Evolutionary conservation across 2,797 vertebrate species (phyloP), one percentile per base, ranked within the genome.

Genomic region (Sebastes baramenuke): DNA sequence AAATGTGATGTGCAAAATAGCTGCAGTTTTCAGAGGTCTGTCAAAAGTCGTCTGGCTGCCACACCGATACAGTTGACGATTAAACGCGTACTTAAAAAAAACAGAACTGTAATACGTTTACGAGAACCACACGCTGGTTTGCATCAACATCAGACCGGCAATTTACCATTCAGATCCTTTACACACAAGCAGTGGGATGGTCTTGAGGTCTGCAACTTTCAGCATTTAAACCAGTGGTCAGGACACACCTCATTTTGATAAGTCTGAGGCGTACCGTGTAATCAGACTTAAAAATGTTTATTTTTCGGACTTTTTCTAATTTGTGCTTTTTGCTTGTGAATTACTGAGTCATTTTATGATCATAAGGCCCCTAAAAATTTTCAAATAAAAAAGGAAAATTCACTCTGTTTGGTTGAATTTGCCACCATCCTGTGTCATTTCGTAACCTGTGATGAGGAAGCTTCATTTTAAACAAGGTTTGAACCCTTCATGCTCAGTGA

Each of bases 1-100:
- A 62, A 71, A 25, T 55, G 52, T 1, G 3, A 24, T 78, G 85
- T 87, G 84, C 70, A 89, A 89, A 81, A 58, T 1, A 18, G 65
- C 60, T 5, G 8, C 20, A n/a, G 42, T 67, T 54, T 52, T 56
- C 60, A 54, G 46, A 58, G 30, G 29, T 79, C 56, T n/a, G 27
- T 64, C n/a, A 52, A 52, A 52, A 65, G 34, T 12, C 24, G 16
- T 69, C 56, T 55, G 68, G 30, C 64, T 62, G 62, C 65, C 13
- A 8, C 5, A 18, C 4, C 3, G 9, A 27, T 13, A 59, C n/a
- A 70, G 14, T 6, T 22, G 4, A 62, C 2, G 11, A 18, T 42
- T 34, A 30, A 66, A 75, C 24, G 22, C 22, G 29, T 14, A n/a
- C 13, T 20, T n/a, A 42, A 67, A 34, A 7, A 16, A n/a, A n/a